Percentiles rank a stretch among this genome's conserved stretches.
Evolutionary conservation across 1,140 invertebrate genomes (phyloP).

Genomic region (Phenacoccus solenopsis): DNA sequence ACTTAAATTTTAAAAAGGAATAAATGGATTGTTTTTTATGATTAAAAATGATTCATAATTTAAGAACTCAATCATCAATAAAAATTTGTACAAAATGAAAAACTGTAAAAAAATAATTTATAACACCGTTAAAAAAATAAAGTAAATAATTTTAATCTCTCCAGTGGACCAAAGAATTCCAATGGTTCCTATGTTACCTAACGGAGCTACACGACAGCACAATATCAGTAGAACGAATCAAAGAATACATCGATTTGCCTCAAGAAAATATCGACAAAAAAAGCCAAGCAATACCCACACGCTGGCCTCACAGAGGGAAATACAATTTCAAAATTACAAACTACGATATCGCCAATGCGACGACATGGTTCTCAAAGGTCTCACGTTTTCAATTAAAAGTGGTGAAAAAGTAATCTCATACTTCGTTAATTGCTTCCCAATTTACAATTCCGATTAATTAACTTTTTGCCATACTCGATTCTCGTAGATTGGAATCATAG

Average conservation of each 20-base stretch:
- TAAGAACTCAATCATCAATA: no score
- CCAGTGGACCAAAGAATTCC: conserved; percentile 82
- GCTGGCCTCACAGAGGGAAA: neutral
- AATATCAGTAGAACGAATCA: conserved; percentile 91
- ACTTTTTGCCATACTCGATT: conserved; percentile 33
- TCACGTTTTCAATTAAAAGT: neutral
- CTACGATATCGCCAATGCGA: neutral
- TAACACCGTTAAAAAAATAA: no score
- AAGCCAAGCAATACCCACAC: neutral
- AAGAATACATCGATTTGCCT: conserved; percentile 80
- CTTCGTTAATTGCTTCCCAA: neutral
- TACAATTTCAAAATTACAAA: conserved; percentile 14
- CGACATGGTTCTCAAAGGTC: neutral
- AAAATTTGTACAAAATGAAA: no score
- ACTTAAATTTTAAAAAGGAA: no score
- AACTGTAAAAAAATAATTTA: no score
- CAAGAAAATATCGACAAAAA: conserved; percentile 29
- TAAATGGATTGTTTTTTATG: neutral
- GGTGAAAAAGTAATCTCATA: conserved; percentile 1
- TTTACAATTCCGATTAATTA: neutral
- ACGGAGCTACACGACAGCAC: conserved; percentile 95
- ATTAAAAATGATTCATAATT: neutral
- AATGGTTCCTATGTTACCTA: conserved; percentile 92
- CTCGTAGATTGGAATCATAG: conserved; percentile 55
- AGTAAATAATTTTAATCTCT: conserved; percentile 17